Evolutionary conservation across 1,140 invertebrate species (phyloP), one percentile per base, ranked within the genome.

Genomic region (Scaptodrosophila lebanonensis): DNA sequence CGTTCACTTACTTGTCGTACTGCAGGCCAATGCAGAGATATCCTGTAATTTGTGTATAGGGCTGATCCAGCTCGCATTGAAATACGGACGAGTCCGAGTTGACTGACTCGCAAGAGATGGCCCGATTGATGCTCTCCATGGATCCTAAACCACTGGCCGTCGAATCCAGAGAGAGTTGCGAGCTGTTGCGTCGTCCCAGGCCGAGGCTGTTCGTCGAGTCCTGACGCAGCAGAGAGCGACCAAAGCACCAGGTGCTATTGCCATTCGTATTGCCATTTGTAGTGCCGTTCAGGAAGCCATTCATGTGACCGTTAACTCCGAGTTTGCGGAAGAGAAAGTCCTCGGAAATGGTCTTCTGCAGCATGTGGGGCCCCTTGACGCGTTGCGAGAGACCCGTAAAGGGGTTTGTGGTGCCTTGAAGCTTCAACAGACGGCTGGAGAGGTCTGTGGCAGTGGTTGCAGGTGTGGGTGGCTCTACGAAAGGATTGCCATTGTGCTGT

Each of bases 71-170:
- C 73, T 94, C 91, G 32, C 90, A 90, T 2, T 93, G 88, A 16
- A 91, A 90, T 0, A 95, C 91, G 4, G 93, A 94, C 0, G 93
- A 94, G 0, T 95, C 94, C 3, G 94, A 95, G 58, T 91, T 93
- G 3, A 95, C 92, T 32, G 93, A 95, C 56, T 95, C 94, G 83
- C 93, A 95, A 30, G 93, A 94, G 53, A 94, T 89, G 1, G 93
- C 94, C 53, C 85, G 50, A 12, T 73, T 71, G 5, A 75, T 69
- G 30, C 75, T 59, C 18, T 86, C 83, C 27, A 86, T 3, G 0
- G 71, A 76, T 0, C 61, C 61, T 0, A 52, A 50, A 0, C 68
- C 68, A 8, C 22, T 25, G 22, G 33, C 29, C 13, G 32, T 44
- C 4, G 64, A 58, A 12, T 84, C 79, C 27, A 86, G 39, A 0